phyloP scores from a whole-genome alignment of 2,113 vertebrate species.

The Camelus dromedarius region DNA sequence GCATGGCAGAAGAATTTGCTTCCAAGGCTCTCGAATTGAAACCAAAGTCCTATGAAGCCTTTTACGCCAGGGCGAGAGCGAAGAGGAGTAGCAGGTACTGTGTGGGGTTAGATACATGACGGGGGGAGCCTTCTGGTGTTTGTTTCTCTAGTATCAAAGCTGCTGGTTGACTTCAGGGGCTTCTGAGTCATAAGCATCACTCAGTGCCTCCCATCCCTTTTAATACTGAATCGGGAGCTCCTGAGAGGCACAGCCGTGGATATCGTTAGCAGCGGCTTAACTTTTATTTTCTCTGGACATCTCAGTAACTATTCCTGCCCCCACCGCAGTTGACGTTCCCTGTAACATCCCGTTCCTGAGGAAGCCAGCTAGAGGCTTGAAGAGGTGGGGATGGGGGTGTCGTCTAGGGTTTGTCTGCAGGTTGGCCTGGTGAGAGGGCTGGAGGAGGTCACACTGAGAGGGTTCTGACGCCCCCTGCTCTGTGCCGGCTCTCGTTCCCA shows the following conservation, averaged over 20 bases:
- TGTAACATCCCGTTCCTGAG: neutral
- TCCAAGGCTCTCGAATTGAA: slow-evolving; percentile 98
- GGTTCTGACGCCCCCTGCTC: neutral
- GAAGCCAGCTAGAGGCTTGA: neutral
- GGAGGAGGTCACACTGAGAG: neutral
- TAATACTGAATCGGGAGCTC: neutral
- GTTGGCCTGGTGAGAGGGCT: rapidly evolving
- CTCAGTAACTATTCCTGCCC: neutral
- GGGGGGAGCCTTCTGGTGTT: neutral
- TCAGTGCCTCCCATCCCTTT: neutral
- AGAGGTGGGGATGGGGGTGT: rapidly evolving
- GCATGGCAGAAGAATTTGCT: slow-evolving; percentile 99
- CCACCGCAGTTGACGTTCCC: neutral
- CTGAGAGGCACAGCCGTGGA: neutral
- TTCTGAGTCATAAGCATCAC: neutral
- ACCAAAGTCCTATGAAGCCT: slow-evolving; percentile 97
- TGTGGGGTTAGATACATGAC: neutral
- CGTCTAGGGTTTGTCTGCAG: neutral
- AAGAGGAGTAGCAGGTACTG: slow-evolving; percentile 98
- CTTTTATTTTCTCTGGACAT: neutral
- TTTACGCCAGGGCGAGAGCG: slow-evolving; percentile 96
- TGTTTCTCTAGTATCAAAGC: neutral
- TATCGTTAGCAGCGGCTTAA: too few species aligned
- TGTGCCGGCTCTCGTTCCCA: neutral
- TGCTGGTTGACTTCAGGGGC: neutral